Evolutionary conservation across 2,797 vertebrate genomes (phyloP).

Genomic region (Protonibea diacanthus): DNA sequence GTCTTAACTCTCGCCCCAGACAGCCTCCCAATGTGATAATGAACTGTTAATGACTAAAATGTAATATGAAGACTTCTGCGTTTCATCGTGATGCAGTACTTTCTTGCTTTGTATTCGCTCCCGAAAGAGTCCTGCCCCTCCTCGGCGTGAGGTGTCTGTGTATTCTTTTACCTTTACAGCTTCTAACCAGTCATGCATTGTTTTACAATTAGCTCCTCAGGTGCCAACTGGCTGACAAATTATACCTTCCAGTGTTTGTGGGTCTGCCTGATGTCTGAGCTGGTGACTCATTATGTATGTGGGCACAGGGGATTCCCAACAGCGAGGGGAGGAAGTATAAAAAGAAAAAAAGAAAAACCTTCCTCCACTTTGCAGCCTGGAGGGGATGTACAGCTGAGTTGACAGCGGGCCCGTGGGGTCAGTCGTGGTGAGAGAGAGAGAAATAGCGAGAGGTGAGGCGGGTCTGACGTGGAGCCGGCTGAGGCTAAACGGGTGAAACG

Average conservation of each 20-base stretch:
- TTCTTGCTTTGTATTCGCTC: not conserved
- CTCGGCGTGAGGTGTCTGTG: not conserved
- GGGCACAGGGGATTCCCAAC: conserved; percentile 75
- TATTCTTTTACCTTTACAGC: conserved; percentile 10
- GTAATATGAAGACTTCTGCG: not conserved
- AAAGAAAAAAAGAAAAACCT: conserved; percentile 45
- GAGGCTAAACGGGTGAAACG: conserved; percentile 86
- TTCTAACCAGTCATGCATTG: conserved; percentile 82
- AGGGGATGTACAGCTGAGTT: conserved; percentile 85
- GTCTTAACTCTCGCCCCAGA: not conserved
- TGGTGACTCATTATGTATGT: conserved; percentile 85
- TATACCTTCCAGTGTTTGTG: conserved; percentile 86
- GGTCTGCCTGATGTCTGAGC: conserved; percentile 87
- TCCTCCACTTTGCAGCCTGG: conserved; percentile 74
- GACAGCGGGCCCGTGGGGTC: conserved; percentile 82
- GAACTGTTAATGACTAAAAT: conserved; percentile 19
- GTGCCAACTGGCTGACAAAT: conserved; percentile 86
- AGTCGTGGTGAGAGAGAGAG: conserved; percentile 84
- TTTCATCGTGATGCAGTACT: not conserved
- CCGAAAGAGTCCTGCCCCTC: not conserved
- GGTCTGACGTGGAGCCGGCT: conserved; percentile 81
- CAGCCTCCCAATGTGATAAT: conserved; percentile 28
- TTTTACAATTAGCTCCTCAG: conserved; percentile 87
- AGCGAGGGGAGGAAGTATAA: conserved; percentile 13
- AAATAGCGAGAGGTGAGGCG: conserved; percentile 82